Evolutionary conservation across 2,888 invertebrate species (phyloP).

Genomic region (Atrina japonica): DNA sequence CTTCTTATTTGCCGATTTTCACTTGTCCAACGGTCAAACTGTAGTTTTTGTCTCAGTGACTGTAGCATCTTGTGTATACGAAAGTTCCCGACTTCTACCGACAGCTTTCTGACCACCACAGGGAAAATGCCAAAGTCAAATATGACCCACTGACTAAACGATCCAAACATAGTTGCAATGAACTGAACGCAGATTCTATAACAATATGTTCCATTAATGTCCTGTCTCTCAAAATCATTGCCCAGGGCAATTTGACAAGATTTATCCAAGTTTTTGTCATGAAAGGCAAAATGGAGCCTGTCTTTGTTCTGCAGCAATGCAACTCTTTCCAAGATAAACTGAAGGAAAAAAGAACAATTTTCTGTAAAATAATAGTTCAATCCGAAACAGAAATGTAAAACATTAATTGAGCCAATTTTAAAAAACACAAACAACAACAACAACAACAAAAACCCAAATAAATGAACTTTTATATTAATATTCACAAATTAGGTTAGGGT

Average conservation of each 20-base stretch:
- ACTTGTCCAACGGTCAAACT: slow-evolving; percentile 77
- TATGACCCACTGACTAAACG: slow-evolving; percentile 76
- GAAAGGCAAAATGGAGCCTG: slow-evolving; percentile 73
- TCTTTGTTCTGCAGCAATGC: slow-evolving; percentile 74
- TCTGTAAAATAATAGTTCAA: too few relatives aligned
- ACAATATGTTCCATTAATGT: slow-evolving; percentile 46
- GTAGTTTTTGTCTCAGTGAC: slow-evolving; percentile 67
- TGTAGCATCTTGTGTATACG: slow-evolving; percentile 67
- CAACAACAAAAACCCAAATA: too few relatives aligned
- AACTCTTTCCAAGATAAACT: slow-evolving; percentile 66
- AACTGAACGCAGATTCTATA: slow-evolving; percentile 65
- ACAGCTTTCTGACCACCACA: slow-evolving; percentile 70
- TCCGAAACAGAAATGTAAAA: too few relatives aligned
- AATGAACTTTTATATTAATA: too few relatives aligned
- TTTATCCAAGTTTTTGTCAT: slow-evolving; percentile 47
- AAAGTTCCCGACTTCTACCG: slow-evolving; percentile 73
- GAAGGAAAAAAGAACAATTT: slow-evolving; percentile 17
- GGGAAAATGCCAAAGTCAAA: slow-evolving; percentile 77
- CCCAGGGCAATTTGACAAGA: slow-evolving; percentile 72
- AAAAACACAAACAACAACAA: too few relatives aligned
- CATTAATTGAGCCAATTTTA: too few relatives aligned
- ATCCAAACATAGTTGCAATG: slow-evolving; percentile 75
- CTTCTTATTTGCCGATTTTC: slow-evolving; percentile 71
- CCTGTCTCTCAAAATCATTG: slow-evolving; percentile 61
- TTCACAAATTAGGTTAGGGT: too few relatives aligned